Evolutionary conservation across 2,797 vertebrate genomes (phyloP).

Genomic region (Sciurus carolinensis): DNA sequence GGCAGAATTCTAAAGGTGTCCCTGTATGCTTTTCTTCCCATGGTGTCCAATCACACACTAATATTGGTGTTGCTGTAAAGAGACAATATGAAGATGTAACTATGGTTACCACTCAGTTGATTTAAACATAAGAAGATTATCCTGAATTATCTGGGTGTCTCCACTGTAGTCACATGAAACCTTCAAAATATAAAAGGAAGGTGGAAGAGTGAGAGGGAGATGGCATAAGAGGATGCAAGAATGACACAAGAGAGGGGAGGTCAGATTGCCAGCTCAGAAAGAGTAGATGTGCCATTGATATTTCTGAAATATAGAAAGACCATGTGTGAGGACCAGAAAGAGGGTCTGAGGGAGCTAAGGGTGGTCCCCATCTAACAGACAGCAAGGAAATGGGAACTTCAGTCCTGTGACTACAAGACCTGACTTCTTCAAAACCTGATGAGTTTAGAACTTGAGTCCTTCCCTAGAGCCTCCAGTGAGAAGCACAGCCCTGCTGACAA

Average conservation of each 20-base stretch:
- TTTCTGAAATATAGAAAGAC: background rate
- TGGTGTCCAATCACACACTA: background rate
- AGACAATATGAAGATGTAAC: background rate
- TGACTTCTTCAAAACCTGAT: background rate
- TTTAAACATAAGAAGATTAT: background rate
- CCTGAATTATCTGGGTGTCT: background rate
- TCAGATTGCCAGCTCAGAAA: background rate
- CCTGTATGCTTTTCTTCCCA: background rate
- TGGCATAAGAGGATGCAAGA: background rate
- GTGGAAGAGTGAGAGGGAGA: background rate
- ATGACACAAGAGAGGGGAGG: background rate
- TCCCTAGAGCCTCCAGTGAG: background rate
- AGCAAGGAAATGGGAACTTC: background rate
- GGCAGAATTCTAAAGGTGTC: constrained; percentile 1
- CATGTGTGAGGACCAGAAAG: background rate
- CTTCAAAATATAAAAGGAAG: background rate
- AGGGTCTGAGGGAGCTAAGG: background rate
- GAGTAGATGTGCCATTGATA: background rate
- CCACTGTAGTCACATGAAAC: background rate
- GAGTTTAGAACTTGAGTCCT: background rate
- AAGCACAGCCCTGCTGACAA: background rate
- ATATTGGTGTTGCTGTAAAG: background rate
- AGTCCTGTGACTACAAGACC: background rate
- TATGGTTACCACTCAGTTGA: background rate
- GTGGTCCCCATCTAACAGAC: background rate